These are phyloP conservation scores for Eupelmus urozonus DNA, from an alignment of 2,888 invertebrate species.

Conservation along the genomic window DNA sequence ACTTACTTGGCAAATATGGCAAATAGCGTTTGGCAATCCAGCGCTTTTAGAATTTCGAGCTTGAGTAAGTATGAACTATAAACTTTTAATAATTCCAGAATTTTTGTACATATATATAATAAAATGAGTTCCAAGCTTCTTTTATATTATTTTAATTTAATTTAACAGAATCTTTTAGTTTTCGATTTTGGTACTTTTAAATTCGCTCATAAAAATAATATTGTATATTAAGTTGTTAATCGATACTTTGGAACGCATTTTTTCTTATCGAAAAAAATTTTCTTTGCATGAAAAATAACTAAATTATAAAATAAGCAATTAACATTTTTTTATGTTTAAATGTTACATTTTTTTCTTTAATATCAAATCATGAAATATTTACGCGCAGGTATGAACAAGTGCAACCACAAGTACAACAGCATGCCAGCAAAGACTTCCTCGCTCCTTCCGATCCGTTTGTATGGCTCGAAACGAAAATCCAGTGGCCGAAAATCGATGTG, in stretches of 20 bases:
- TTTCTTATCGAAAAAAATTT: neutral
- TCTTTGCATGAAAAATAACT: neutral
- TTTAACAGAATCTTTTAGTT: too few species aligned
- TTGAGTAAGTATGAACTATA: slow-evolving; percentile 54
- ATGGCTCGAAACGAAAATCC: slow-evolving; percentile 57
- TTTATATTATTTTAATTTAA: too few species aligned
- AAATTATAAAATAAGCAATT: neutral
- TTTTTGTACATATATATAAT: neutral
- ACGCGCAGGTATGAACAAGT: slow-evolving; percentile 58
- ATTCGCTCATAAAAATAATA: too few species aligned
- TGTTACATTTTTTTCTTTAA: neutral
- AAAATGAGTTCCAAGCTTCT: neutral
- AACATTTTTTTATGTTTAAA: slow-evolving; percentile 2
- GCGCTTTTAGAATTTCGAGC: slow-evolving; percentile 47
- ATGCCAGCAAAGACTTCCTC: slow-evolving; percentile 60
- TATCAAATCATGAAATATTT: slow-evolving; percentile 23
- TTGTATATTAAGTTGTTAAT: too few species aligned
- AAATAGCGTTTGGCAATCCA: slow-evolving; percentile 48
- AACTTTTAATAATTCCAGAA: neutral
- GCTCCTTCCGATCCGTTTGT: slow-evolving; percentile 56
- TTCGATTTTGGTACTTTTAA: too few species aligned
- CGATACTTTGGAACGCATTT: slow-evolving; percentile 6
- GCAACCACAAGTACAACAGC: slow-evolving; percentile 61
- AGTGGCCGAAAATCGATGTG: slow-evolving; percentile 58
- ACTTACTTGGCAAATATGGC: slow-evolving; percentile 45